A percentile compares a stretch with the other conserved stretches of the same genome.
phyloP scores from a whole-genome alignment of 2,797 vertebrate genomes.

The Linurgus olivaceus region DNA sequence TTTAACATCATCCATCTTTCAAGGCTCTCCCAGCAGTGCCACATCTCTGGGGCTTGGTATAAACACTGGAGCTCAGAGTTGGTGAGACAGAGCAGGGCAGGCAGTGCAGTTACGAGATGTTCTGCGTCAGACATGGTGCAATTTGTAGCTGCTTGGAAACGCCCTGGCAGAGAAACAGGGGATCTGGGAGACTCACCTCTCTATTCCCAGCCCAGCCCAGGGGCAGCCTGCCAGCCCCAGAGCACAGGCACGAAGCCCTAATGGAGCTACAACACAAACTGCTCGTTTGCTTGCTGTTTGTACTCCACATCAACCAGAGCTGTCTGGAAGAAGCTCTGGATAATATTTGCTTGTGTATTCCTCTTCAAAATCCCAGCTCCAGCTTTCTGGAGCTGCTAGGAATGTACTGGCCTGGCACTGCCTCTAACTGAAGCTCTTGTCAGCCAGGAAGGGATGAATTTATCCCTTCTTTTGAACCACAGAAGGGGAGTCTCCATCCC shows the following conservation, averaged over 20 bases:
- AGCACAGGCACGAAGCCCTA: neutral
- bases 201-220: neutral
- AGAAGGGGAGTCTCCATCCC: neutral
- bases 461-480: neutral
- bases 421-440: neutral
- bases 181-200: neutral
- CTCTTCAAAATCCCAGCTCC: neutral
- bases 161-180: neutral
- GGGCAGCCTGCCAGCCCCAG: neutral
- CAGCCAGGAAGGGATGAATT: neutral
- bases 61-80: neutral
- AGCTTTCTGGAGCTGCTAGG: neutral
- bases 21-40: neutral
- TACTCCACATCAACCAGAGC: neutral
- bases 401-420: neutral
- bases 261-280: neutral
- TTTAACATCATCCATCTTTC: neutral
- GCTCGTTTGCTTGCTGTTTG: neutral
- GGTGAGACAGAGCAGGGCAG: neutral
- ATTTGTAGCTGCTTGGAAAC: neutral
- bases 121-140: neutral
- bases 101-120: fast-evolving
- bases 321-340: neutral
- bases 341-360: neutral
- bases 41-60: neutral